Base-by-base conservation (phyloP, 2,888 invertebrate genomes). In the Villa cingulata region DNA sequence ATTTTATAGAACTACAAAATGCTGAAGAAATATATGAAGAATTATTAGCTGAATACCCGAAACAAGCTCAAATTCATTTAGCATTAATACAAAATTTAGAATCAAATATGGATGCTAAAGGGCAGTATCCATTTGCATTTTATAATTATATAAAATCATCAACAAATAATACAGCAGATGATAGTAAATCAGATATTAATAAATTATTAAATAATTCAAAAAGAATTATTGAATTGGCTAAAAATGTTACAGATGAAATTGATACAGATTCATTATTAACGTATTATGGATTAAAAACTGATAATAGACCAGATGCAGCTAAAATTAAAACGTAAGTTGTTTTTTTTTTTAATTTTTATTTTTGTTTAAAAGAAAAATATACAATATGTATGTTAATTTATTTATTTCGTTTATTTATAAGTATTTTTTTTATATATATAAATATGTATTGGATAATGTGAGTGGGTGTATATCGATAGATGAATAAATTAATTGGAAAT, bases 201-300 rank as follows among this genome's bases (percentile, higher is more conserved):
- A 74, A 74, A 53, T 57, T 74, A 2, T 66, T 72, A 12, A 56
- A 64, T 20, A 70, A 59, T 34, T 53, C 72, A 32, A 65, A 73
- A 58, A 75, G 76, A 59, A 76, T 85, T 46, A 70, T 81, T 34
- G 69, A 72, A 16, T 68, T 84, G 23, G 73, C 82, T 58, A 72
- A 86, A 62, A 68, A 79, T 64, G 80, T 86, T 17, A 71, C 87
- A 44, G 71, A 72, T 10, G 74, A 78, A 52, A 80, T 91, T 19
- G 86, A 92, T 62, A 80, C 81, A 55, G 81, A 84, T 18, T 79
- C 81, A 54, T 66, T 96, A 52, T 72, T 95, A 27, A 82, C 85
- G 1, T 86, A 83, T 63, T 78, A 84, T 53, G 94, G 94, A 5
- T 76, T 86, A 58, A 94, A 92, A 70, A 78, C 77, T 49, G 92